phyloP scores from a whole-genome alignment of 2,113 vertebrate genomes.

The Origma solitaria region DNA sequence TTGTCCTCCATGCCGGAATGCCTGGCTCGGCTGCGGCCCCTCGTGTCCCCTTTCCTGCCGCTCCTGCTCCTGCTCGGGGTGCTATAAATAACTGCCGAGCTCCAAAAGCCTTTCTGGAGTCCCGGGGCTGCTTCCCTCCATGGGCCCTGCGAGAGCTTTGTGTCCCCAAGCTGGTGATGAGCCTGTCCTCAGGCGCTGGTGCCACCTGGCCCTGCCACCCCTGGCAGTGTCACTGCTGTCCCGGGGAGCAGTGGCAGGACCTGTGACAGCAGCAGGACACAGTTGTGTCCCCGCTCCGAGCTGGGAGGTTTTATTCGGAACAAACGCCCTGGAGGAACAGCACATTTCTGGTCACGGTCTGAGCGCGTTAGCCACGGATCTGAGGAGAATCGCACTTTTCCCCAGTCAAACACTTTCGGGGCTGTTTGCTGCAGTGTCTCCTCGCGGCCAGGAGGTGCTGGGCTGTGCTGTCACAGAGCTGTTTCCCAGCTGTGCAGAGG shows the following conservation, averaged over 20 bases:
- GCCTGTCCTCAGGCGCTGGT: accelerated
- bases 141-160: accelerated
- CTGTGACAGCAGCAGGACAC: not conserved
- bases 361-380: not conserved
- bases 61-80: not conserved
- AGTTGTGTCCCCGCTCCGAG: accelerated
- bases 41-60: not conserved
- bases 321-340: accelerated
- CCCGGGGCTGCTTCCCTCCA: not conserved
- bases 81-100: constrained; percentile 1
- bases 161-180: accelerated
- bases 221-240: not conserved
- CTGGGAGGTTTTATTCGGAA: not conserved
- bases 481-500: not conserved
- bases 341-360: not conserved
- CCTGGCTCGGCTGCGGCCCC: not conserved
- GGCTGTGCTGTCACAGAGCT: not conserved
- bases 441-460: not conserved
- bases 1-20: not conserved
- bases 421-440: not conserved
- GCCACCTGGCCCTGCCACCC: not conserved
- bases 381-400: not conserved
- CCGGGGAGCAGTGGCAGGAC: not conserved
- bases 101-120: not conserved
- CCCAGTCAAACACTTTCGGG: not conserved